These are phyloP conservation scores for Prorops nasuta DNA, from an alignment of 1,140 invertebrate species.

Conservation along the genomic window DNA sequence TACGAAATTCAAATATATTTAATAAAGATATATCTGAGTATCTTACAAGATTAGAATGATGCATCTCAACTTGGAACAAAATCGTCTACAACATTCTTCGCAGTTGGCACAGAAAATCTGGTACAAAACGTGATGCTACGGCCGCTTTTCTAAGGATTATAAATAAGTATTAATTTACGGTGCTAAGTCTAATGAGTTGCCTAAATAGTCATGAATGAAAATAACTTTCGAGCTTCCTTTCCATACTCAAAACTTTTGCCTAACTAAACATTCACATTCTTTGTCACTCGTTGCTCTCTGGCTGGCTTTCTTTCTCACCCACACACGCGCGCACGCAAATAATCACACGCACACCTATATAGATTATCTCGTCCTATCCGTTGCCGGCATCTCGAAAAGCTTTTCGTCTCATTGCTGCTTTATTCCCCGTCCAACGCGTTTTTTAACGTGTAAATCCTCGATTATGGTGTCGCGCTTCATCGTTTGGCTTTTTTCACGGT, in stretches of 20 bases:
- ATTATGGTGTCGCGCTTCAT: too few species aligned
- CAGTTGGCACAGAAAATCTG: conserved; percentile 57
- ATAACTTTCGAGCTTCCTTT: conserved; percentile 26
- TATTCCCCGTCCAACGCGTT: too few species aligned
- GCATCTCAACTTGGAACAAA: conserved; percentile 50
- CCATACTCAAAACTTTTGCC: conserved; percentile 14
- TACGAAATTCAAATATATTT: conserved; percentile 57
- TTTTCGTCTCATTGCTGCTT: too few species aligned
- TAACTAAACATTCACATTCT: conserved; percentile 19
- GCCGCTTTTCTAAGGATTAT: conserved; percentile 45
- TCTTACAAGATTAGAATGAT: conserved; percentile 58
- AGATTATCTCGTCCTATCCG: too few species aligned
- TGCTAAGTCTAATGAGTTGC: conserved; percentile 46
- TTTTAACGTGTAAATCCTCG: too few species aligned
- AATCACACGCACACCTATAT: too few species aligned
- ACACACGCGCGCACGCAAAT: too few species aligned
- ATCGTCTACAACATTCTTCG: conserved; percentile 55
- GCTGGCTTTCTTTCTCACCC: too few species aligned
- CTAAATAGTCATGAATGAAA: conserved; percentile 50
- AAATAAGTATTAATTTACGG: conserved; percentile 52
- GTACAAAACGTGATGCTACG: conserved; percentile 53
- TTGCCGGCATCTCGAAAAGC: too few species aligned
- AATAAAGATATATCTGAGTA: conserved; percentile 57
- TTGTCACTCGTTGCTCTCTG: too few species aligned
- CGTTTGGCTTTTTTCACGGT: too few species aligned